These are phyloP conservation scores for Spatulosminthurus flaviceps DNA, from an alignment of 2,888 invertebrate genomes.

Conservation along the genomic window DNA sequence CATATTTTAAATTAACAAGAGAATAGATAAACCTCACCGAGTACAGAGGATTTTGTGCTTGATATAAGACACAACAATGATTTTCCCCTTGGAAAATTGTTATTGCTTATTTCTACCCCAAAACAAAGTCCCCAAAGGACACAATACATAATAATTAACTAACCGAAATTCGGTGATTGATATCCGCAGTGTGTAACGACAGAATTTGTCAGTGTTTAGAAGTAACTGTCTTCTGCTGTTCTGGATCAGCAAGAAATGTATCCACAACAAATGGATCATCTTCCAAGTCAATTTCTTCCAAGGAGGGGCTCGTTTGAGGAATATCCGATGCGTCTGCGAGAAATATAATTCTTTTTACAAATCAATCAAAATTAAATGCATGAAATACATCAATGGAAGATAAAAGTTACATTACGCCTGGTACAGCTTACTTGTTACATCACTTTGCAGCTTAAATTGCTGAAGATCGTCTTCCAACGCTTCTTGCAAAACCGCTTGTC, in stretches of 20 bases:
- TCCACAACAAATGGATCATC: constrained; percentile 72
- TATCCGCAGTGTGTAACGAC: neutral
- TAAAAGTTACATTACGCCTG: neutral
- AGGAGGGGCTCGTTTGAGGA: constrained; percentile 66
- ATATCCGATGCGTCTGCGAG: constrained; percentile 27
- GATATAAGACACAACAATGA: no score
- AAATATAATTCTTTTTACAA: no score
- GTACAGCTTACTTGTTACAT: constrained; percentile 70
- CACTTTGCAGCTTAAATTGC: constrained; percentile 73
- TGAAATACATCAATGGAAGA: neutral
- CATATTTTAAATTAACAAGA: no score
- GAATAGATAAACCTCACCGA: no score
- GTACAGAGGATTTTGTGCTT: no score
- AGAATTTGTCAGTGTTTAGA: neutral
- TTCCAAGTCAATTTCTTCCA: constrained; percentile 75
- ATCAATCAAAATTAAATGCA: neutral
- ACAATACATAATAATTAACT: no score
- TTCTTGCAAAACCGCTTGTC: constrained; percentile 76
- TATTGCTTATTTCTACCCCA: no score
- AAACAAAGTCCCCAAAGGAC: no score
- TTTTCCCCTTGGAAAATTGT: no score
- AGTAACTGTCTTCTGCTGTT: neutral
- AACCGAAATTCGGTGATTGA: no score
- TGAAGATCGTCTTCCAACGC: constrained; percentile 76
- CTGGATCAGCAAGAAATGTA: constrained; percentile 69